Evolutionary conservation across 2,113 vertebrate genomes (phyloP).

Genomic region (Lophius piscatorius): DNA sequence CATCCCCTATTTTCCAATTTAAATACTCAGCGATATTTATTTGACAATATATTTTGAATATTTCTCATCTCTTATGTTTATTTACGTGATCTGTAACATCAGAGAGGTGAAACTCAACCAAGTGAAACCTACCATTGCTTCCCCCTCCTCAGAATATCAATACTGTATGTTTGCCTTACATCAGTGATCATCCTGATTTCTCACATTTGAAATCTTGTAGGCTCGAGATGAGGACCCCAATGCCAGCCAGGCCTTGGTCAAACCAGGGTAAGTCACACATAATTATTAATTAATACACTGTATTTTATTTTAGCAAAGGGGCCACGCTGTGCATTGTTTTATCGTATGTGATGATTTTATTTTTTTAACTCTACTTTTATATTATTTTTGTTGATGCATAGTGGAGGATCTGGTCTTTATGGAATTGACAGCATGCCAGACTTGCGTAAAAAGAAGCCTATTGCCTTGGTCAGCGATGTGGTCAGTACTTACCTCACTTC

Average conservation of each 20-base stretch:
- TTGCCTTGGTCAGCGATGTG: constrained; percentile 97
- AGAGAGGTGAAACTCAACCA: constrained; percentile 78
- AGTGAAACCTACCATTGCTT: constrained; percentile 3
- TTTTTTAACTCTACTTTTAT: background rate
- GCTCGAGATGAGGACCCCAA: constrained; percentile 76
- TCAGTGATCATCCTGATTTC: background rate
- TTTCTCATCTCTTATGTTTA: background rate
- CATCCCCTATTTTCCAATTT: background rate
- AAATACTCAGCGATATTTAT: constrained; percentile 2
- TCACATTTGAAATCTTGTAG: constrained; percentile 36
- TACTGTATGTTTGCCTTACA: background rate
- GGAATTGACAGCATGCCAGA: constrained; percentile 99
- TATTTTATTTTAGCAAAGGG: background rate
- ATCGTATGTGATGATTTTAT: background rate
- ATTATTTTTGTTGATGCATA: constrained; percentile 50
- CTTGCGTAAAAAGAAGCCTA: constrained; percentile 93
- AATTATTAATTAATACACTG: background rate
- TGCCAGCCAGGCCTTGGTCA: constrained; percentile 87
- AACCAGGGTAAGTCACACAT: constrained; percentile 86
- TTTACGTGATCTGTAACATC: constrained; percentile 42
- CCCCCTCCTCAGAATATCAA: background rate
- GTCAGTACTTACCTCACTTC: constrained; percentile 83
- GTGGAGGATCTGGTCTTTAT: constrained; percentile 91
- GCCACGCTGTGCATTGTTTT: background rate
- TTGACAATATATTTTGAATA: constrained; percentile 1